phyloP scores from a whole-genome alignment of 2,113 vertebrate species.

The Picathartes gymnocephalus region DNA sequence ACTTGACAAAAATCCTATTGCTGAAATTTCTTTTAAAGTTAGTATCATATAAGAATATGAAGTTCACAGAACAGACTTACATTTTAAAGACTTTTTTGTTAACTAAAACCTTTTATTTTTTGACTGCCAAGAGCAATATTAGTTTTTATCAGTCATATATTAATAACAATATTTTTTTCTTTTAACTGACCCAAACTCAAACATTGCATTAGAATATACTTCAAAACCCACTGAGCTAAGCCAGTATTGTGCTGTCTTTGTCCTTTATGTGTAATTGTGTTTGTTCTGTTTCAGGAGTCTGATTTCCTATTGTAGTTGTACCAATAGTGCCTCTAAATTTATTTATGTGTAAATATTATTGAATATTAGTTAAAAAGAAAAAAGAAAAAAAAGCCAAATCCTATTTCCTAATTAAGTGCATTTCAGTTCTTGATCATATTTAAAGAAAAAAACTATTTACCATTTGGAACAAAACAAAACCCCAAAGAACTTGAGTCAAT shows the following conservation, averaged over 20 bases:
- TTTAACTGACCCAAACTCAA: not conserved
- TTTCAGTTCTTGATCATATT: not conserved
- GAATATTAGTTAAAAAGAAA: not conserved
- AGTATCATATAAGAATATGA: not conserved
- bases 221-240: not conserved
- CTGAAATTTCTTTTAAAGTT: not conserved
- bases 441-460: not conserved
- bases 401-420: not conserved
- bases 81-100: not conserved
- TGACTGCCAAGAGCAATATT: not conserved
- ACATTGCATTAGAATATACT: not conserved
- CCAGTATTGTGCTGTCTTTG: not conserved
- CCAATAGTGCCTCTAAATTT: not conserved
- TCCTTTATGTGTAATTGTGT: not conserved
- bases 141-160: not conserved
- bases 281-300: not conserved
- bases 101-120: not conserved
- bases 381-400: not conserved
- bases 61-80: not conserved
- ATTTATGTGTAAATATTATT: not conserved
- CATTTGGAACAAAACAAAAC: not conserved
- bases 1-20: not conserved
- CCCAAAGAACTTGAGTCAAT: not conserved
- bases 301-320: not conserved
- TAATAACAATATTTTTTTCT: not conserved